A percentile compares a stretch with the other conserved stretches of the same genome.
phyloP scores from a whole-genome alignment of 2,113 vertebrate species.

The Anas platyrhynchos region DNA sequence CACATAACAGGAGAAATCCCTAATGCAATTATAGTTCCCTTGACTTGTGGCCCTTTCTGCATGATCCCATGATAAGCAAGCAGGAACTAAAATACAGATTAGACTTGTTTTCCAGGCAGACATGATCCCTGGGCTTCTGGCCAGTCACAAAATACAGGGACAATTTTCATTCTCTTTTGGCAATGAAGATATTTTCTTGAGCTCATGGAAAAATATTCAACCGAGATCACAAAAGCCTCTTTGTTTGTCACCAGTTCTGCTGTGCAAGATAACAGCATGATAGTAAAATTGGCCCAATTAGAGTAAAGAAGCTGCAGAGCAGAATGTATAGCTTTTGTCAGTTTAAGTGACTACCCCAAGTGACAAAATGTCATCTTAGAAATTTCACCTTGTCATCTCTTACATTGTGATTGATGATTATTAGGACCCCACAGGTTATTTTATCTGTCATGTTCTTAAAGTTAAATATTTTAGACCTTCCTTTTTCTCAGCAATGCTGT shows the following conservation, averaged over 20 bases:
- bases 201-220: constrained; percentile 59
- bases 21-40: neutral
- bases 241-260: constrained; percentile 64
- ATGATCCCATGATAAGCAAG: constrained; percentile 1
- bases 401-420: constrained; percentile 55
- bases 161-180: constrained; percentile 65
- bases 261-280: constrained; percentile 60
- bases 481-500: constrained; percentile 56
- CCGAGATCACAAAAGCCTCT: constrained; percentile 62
- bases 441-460: constrained; percentile 67
- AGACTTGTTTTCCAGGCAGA: constrained; percentile 3
- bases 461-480: constrained; percentile 70
- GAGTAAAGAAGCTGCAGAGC: constrained; percentile 61
- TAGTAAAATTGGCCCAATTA: constrained; percentile 66
- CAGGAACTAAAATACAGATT: constrained; percentile 42
- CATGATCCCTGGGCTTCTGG: constrained; percentile 18
- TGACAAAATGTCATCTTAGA: constrained; percentile 42
- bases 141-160: constrained; percentile 52
- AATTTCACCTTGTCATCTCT: constrained; percentile 67
- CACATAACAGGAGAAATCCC: neutral
- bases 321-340: constrained; percentile 67
- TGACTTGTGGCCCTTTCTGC: neutral
- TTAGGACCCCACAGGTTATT: constrained; percentile 60
- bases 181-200: constrained; percentile 64
- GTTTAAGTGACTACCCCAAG: constrained; percentile 62